Conservation (phyloP, 2,113 vertebrate genomes). For the Periophthalmodon schlosseri region DNA sequence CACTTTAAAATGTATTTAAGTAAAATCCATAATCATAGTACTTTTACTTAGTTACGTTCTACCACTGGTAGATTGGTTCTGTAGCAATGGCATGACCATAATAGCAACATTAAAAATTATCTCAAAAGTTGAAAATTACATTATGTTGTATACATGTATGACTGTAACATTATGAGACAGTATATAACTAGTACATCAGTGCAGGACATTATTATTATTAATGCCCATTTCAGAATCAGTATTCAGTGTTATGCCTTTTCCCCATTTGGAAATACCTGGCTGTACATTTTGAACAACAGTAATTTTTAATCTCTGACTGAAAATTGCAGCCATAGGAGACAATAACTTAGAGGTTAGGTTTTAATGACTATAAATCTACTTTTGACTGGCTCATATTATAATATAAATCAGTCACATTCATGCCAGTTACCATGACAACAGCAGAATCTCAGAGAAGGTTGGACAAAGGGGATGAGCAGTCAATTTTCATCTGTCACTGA, state of each 20-base stretch:
- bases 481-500: too few species aligned
- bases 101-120: too few species aligned
- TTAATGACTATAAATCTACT: not conserved
- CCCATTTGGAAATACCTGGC: not conserved
- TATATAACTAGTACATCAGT: too few species aligned
- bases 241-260: not conserved
- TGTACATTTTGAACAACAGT: not conserved
- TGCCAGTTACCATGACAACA: slow-evolving; percentile 31
- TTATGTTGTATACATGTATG: too few species aligned
- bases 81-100: too few species aligned
- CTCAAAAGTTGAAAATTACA: too few species aligned
- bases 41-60: too few species aligned
- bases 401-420: not conserved
- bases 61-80: too few species aligned
- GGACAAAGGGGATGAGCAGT: not conserved
- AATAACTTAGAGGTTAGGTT: not conserved
- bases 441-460: slow-evolving; percentile 4
- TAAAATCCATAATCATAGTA: too few species aligned
- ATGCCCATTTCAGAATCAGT: not conserved
- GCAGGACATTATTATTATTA: too few species aligned
- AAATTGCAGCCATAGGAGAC: not conserved
- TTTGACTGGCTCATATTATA: not conserved
- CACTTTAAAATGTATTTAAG: too few species aligned
- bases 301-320: not conserved
- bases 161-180: too few species aligned